Conservation (phyloP, 2,888 invertebrate species). For the Sarcophaga rosellei region DNA sequence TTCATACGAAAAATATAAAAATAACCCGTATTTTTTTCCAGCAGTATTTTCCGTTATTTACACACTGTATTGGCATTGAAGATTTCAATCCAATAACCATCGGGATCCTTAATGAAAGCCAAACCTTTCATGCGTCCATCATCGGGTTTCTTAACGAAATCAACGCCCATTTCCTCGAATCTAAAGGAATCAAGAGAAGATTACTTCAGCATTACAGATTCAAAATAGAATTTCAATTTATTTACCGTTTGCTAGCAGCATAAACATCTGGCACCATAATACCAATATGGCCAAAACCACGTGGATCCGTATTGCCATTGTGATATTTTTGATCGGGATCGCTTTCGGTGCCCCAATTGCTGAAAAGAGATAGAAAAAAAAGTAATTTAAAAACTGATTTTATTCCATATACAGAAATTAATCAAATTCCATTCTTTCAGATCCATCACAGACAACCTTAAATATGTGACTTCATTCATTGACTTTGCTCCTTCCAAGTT, state of each 20-base stretch:
- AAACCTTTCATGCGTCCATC: constrained; percentile 97
- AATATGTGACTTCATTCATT: too few species aligned
- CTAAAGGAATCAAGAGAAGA: constrained; percentile 68
- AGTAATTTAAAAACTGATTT: background rate
- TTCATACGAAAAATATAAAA: background rate
- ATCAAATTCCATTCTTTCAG: too few species aligned
- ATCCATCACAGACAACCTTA: too few species aligned
- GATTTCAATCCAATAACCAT: constrained; percentile 98
- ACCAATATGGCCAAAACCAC: constrained; percentile 97
- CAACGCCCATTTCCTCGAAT: constrained; percentile 92
- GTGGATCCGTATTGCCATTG: constrained; percentile 94
- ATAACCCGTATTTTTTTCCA: constrained; percentile 7
- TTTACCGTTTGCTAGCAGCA: constrained; percentile 87
- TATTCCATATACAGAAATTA: background rate
- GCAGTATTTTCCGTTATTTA: constrained; percentile 35
- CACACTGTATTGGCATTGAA: constrained; percentile 83
- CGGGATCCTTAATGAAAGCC: constrained; percentile 97
- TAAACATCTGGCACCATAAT: constrained; percentile 94
- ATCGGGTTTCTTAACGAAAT: constrained; percentile 93
- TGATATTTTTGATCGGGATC: constrained; percentile 91
- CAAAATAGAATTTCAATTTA: constrained; percentile 5
- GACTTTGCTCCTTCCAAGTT: too few species aligned
- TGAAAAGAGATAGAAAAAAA: constrained; percentile 81
- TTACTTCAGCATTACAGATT: background rate
- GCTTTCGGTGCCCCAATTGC: constrained; percentile 97